These are phyloP conservation scores for Nephrocerus scutellatus DNA, from an alignment of 2,888 invertebrate species.

Conservation along the genomic window DNA sequence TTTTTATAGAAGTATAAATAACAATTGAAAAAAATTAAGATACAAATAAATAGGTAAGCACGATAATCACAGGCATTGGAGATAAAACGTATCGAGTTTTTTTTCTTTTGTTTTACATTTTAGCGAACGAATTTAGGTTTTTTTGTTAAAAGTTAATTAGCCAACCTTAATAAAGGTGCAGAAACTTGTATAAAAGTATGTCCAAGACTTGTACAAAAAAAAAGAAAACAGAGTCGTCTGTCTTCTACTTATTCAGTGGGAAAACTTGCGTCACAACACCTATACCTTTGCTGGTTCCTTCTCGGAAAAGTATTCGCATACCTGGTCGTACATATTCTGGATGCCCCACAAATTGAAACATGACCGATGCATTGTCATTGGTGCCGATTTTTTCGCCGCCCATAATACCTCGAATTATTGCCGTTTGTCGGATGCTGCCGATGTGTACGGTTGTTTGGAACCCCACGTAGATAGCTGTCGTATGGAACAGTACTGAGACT, in stretches of 20 bases:
- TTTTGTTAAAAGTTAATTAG: too few relatives aligned
- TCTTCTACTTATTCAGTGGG: slow-evolving; percentile 50
- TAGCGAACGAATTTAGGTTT: too few relatives aligned
- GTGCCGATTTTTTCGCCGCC: slow-evolving; percentile 55
- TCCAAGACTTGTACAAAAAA: too few relatives aligned
- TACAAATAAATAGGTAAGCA: too few relatives aligned
- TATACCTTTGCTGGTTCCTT: slow-evolving; percentile 78
- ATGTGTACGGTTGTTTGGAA: slow-evolving; percentile 92
- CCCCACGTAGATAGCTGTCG: slow-evolving; percentile 73
- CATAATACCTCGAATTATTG: slow-evolving; percentile 74
- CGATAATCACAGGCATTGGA: too few relatives aligned
- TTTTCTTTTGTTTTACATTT: too few relatives aligned
- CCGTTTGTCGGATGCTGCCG: slow-evolving; percentile 92
- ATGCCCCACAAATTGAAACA: slow-evolving; percentile 81
- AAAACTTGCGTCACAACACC: slow-evolving; percentile 75
- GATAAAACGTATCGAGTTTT: too few relatives aligned
- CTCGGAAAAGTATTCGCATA: slow-evolving; percentile 73
- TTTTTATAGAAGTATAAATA: too few relatives aligned
- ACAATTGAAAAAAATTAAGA: too few relatives aligned
- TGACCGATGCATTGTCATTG: slow-evolving; percentile 77
- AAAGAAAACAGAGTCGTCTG: too few relatives aligned
- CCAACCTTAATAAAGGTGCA: too few relatives aligned
- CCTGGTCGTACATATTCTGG: slow-evolving; percentile 79
- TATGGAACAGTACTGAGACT: slow-evolving; percentile 81
- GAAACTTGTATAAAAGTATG: too few relatives aligned